A percentile compares a stretch with the other conserved stretches of the same genome.
Conservation (phyloP, 1,140 invertebrate genomes). For the Phthorimaea operculella region DNA sequence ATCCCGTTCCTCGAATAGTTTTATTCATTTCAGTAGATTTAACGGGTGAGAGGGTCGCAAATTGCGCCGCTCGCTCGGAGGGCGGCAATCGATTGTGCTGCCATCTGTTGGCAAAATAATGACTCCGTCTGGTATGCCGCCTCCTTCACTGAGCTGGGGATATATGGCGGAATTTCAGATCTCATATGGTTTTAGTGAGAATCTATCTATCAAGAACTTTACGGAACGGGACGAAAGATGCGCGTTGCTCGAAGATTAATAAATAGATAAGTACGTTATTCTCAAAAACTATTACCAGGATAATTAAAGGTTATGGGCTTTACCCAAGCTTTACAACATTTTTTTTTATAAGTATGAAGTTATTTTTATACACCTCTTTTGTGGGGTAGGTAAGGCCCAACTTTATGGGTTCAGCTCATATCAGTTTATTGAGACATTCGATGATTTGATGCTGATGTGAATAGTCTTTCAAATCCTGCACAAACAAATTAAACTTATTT, state of each 20-base stretch:
- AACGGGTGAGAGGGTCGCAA: slow-evolving; percentile 52
- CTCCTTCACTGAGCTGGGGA: slow-evolving; percentile 31
- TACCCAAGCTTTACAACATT: background rate
- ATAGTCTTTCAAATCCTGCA: no score
- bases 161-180: slow-evolving; percentile 19
- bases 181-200: background rate
- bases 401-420: no score
- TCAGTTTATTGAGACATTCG: no score
- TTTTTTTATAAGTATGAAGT: no score
- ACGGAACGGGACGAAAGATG: background rate
- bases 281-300: background rate
- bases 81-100: slow-evolving; percentile 54
- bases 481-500: no score
- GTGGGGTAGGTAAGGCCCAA: no score
- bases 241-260: no score
- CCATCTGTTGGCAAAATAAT: slow-evolving; percentile 63
- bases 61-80: slow-evolving; percentile 48
- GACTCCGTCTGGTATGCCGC: slow-evolving; percentile 50
- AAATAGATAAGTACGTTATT: background rate
- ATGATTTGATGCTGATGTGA: no score
- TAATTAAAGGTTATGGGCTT: background rate
- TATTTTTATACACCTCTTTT: no score
- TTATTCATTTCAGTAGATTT: slow-evolving; percentile 63
- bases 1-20: slow-evolving; percentile 38
- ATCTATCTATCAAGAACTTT: background rate